phyloP scores from a whole-genome alignment of 1,140 invertebrate genomes.

The Cyphomyrmex costatus region DNA sequence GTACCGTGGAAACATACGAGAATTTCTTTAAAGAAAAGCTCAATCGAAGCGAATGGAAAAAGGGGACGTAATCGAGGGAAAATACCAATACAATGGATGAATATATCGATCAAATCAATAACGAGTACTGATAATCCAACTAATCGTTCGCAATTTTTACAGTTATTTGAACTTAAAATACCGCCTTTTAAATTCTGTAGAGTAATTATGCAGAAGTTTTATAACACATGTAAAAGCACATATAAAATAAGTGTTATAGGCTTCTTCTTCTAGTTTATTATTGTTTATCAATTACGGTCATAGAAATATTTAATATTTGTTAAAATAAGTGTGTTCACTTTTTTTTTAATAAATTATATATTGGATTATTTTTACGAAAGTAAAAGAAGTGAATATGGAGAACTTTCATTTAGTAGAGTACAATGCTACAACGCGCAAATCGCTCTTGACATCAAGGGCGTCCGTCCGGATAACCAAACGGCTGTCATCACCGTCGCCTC shows the following conservation, averaged over 20 bases:
- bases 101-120: conserved; percentile 31
- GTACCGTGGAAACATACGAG: background rate
- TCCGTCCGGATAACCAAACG: conserved; percentile 22
- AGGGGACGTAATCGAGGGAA: conserved; percentile 32
- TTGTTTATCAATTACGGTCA: too few species aligned
- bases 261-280: too few species aligned
- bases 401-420: conserved; percentile 35
- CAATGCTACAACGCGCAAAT: background rate
- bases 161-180: conserved; percentile 4
- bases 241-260: background rate
- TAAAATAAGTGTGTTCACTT: background rate
- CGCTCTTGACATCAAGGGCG: background rate
- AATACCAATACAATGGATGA: conserved; percentile 34
- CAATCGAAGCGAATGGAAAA: conserved; percentile 29
- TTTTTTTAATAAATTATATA: background rate
- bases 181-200: too few species aligned
- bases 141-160: conserved; percentile 34
- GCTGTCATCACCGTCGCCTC: conserved; percentile 8
- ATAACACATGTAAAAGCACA: background rate
- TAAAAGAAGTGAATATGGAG: background rate
- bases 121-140: conserved; percentile 33
- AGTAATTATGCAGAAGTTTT: conserved; percentile 14
- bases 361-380: background rate
- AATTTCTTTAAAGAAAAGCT: conserved; percentile 45
- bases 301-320: too few species aligned